phyloP scores from a whole-genome alignment of 1,140 invertebrate species.

The Drosophila lacertosa region DNA sequence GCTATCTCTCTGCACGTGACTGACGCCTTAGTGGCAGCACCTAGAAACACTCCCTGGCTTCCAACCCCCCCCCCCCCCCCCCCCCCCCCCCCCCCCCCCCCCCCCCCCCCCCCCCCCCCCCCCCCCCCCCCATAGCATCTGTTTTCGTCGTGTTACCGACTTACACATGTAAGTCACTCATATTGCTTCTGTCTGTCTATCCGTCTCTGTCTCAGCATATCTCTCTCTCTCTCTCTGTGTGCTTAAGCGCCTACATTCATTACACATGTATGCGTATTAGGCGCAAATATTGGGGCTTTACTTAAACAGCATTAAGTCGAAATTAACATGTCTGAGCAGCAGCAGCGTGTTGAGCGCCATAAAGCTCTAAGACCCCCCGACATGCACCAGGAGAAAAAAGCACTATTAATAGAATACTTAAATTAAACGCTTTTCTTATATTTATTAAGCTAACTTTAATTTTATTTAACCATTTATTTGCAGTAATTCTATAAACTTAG shows the following conservation, averaged over 20 bases:
- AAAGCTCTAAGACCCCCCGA: slow-evolving; percentile 1
- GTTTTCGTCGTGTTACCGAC: slow-evolving; percentile 80
- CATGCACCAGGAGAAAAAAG: too few species aligned
- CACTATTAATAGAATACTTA: too few species aligned
- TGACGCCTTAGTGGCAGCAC: slow-evolving; percentile 50
- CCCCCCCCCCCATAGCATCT: slow-evolving; percentile 53
- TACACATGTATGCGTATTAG: slow-evolving; percentile 80
- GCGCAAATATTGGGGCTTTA: slow-evolving; percentile 80
- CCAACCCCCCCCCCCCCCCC: background rate
- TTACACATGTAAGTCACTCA: slow-evolving; percentile 81
- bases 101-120: background rate
- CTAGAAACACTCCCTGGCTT: background rate
- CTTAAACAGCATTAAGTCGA: slow-evolving; percentile 81
- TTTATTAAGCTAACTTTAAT: too few species aligned
- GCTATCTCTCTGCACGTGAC: slow-evolving; percentile 56
- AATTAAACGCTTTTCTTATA: too few species aligned
- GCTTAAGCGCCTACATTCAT: slow-evolving; percentile 74
- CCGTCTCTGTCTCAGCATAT: slow-evolving; percentile 1
- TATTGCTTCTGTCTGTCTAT: slow-evolving; percentile 46
- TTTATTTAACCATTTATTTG: too few species aligned
- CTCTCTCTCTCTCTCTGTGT: slow-evolving; percentile 32
- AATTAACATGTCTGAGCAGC: slow-evolving; percentile 78
- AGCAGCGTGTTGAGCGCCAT: slow-evolving; percentile 39
- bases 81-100: background rate
- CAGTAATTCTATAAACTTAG: too few species aligned